Evolutionary conservation across 2,888 invertebrate species (phyloP), one percentile per base, ranked within the genome.

Genomic region (Andrena chrysosceles): DNA sequence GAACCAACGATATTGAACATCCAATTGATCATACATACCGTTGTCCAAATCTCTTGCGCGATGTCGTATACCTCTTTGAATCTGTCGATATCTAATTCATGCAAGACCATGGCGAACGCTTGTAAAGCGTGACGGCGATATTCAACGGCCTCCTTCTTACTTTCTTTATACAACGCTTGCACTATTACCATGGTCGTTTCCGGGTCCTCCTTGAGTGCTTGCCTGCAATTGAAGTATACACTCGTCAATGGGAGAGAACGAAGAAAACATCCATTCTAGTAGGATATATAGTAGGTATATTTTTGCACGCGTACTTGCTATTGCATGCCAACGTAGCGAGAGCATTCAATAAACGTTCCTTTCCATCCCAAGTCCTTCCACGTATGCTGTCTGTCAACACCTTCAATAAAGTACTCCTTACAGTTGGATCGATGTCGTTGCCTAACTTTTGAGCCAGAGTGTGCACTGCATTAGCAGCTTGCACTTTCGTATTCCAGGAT

Each of bases 281-380:
- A 42, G 8, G 49, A 10, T 31, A 8, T 23, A 33, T 60, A n/a
- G n/a, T n/a, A n/a, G n/a, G 16, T 26, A 35, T 59, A 62, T 42
- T 33, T 62, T 67, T 26, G 49, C 5, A 29, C 20, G 96, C 96
- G 95, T 94, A 96, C 97, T 95, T 95, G 96, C 97, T 96, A 87
- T 95, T 95, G 69, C 94, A 94, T 87, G 95, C 97, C 29, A 98
- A 94, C 23, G 96, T 96, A 0, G 97, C 96, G 5, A 98, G 92
- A 0, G 98, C 98, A 87, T 96, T 96, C 16, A 98, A 93, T 42
- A 98, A 94, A 84, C 97, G 95, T 85, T 98, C 97, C 93, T 99
- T 99, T n/a, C 98, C 98, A 87, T 96, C 96, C 96, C 98, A 99
- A 0, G 98, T 98, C 92, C 98, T 96, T 26, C 98, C 98, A 86